Conservation (phyloP, 2,113 vertebrate species). For the Chrysochloris asiatica region DNA sequence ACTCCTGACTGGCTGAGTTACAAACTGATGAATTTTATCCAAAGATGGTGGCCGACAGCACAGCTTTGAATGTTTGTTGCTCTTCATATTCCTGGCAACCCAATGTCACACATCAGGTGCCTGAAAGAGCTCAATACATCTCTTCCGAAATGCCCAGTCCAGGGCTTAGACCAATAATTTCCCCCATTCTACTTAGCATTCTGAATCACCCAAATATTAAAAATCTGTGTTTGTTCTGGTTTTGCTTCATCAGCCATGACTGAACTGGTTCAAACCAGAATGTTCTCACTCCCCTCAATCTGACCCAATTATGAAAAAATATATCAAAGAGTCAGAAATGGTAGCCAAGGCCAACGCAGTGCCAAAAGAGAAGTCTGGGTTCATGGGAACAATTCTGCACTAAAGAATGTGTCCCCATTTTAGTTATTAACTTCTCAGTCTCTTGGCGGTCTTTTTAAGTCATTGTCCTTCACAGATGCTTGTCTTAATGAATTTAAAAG, state of each 20-base stretch:
- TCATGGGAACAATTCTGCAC: background rate
- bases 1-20: background rate
- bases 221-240: background rate
- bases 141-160: background rate
- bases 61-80: background rate
- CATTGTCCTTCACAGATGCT: background rate
- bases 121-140: background rate
- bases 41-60: no score
- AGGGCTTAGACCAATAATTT: background rate
- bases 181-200: background rate
- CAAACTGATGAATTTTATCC: background rate
- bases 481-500: background rate
- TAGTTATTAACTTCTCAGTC: background rate
- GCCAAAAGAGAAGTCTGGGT: background rate
- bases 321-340: slow-evolving; percentile 14
- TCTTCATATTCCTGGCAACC: background rate
- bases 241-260: background rate
- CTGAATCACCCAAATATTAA: background rate
- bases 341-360: background rate
- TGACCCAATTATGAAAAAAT: slow-evolving; percentile 26
- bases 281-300: background rate
- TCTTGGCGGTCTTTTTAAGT: slow-evolving; percentile 7
- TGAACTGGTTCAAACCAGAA: background rate
- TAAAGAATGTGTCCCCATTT: background rate
- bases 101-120: background rate